Evolutionary conservation across 2,797 vertebrate genomes (phyloP).

Genomic region (Diceros bicornis): DNA sequence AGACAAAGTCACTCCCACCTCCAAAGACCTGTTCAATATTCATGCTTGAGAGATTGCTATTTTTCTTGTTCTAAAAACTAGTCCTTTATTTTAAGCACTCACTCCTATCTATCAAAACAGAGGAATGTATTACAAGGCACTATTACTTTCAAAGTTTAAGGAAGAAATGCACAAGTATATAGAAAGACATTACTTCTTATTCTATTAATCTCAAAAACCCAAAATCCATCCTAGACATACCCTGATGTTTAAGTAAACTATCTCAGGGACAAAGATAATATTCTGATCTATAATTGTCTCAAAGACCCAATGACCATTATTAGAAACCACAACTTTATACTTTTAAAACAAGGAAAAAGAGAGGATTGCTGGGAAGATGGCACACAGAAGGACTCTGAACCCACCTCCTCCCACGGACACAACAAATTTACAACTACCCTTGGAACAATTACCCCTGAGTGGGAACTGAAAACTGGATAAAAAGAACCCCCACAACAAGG

Average conservation of each 20-base stretch:
- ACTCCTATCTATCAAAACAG: neutral
- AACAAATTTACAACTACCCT: no score
- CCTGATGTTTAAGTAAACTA: conserved; percentile 19
- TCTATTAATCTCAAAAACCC: neutral
- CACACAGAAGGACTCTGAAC: no score
- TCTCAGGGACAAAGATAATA: conserved; percentile 21
- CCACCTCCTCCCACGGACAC: no score
- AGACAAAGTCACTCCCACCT: neutral
- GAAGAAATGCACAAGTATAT: conserved; percentile 15
- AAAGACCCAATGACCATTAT: neutral
- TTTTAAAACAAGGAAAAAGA: neutral
- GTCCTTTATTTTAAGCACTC: neutral
- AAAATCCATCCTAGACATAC: neutral
- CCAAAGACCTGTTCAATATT: neutral
- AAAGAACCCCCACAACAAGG: no score
- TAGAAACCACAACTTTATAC: neutral
- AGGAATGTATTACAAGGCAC: neutral
- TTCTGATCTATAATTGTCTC: neutral
- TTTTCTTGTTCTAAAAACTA: conserved; percentile 37
- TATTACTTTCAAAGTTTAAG: conserved; percentile 45
- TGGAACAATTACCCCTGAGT: no score
- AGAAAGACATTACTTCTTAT: conserved; percentile 45
- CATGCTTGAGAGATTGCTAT: neutral
- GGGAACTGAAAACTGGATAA: no score
- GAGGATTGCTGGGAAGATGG: no score